Evolutionary conservation across 2,888 invertebrate genomes (phyloP).

Genomic region (Augiades crinisus): DNA sequence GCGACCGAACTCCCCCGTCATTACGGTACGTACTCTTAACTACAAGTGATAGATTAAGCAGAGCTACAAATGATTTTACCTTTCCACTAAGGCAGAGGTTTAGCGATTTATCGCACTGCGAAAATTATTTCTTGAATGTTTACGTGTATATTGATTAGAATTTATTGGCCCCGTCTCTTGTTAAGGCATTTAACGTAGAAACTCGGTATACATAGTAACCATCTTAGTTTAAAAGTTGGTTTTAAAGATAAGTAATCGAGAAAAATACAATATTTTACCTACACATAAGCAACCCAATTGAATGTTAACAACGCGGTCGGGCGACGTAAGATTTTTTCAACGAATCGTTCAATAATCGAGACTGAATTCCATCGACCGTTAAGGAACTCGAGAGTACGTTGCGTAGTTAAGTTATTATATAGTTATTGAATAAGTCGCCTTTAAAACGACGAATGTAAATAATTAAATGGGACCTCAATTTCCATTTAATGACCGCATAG

Average conservation of each 20-base stretch:
- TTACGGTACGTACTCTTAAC: conserved; percentile 18
- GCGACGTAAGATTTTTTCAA: conserved; percentile 13
- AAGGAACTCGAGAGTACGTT: conserved; percentile 44
- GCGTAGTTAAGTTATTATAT: conserved; percentile 71
- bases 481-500: conserved; percentile 45
- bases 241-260: too few species aligned
- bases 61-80: conserved; percentile 28
- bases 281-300: conserved; percentile 2
- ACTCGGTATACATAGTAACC: too few species aligned
- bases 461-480: conserved; percentile 40
- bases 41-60: conserved; percentile 30
- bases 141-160: conserved; percentile 8
- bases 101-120: conserved; percentile 17
- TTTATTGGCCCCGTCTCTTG: not conserved
- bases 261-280: too few species aligned
- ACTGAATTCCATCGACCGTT: conserved; percentile 58
- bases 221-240: too few species aligned
- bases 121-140: conserved; percentile 2
- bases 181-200: not conserved
- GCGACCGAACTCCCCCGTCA: conserved; percentile 13
- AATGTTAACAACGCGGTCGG: not conserved
- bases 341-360: conserved; percentile 44
- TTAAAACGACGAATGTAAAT: conserved; percentile 44
- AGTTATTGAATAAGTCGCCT: conserved; percentile 50
- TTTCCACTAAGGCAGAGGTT: conserved; percentile 12